Evolutionary conservation across 2,113 vertebrate genomes (phyloP).

Genomic region (Herpetotheres cachinnans): DNA sequence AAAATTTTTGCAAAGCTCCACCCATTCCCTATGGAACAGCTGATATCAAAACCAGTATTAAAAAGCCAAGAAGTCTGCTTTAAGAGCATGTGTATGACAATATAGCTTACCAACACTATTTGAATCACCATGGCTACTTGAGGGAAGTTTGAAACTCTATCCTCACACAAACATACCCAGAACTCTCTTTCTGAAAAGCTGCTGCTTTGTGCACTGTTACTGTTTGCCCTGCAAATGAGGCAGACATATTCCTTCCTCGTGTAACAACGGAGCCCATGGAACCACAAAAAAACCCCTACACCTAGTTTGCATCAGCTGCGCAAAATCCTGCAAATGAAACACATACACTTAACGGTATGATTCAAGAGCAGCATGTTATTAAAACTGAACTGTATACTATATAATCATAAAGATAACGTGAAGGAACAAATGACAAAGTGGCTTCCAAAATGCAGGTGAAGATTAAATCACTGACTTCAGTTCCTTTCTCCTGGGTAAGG

Average conservation of each 20-base stretch:
- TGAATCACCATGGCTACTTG: not conserved
- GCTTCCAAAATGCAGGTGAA: not conserved
- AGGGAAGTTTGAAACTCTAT: not conserved
- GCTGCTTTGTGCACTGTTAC: not conserved
- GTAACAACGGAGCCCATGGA: accelerated
- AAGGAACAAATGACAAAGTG: not conserved
- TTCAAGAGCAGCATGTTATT: not conserved
- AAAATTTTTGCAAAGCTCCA: not conserved
- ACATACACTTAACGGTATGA: accelerated
- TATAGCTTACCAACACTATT: not conserved
- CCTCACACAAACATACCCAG: not conserved
- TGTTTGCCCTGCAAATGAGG: not conserved
- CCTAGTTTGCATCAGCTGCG: accelerated
- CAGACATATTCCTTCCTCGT: not conserved
- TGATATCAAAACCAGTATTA: not conserved
- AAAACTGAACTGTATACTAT: not conserved
- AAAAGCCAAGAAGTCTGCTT: not conserved
- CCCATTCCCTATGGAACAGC: not conserved
- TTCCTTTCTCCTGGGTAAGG: not conserved
- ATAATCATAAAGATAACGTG: not conserved
- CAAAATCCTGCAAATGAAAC: not conserved
- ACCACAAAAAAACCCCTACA: not conserved
- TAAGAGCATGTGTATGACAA: not conserved
- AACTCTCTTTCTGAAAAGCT: not conserved
- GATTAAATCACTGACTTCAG: not conserved